Percentiles rank a stretch among this genome's conserved stretches.
Conservation (phyloP, 1,140 invertebrate species). For the Formica selysi region DNA sequence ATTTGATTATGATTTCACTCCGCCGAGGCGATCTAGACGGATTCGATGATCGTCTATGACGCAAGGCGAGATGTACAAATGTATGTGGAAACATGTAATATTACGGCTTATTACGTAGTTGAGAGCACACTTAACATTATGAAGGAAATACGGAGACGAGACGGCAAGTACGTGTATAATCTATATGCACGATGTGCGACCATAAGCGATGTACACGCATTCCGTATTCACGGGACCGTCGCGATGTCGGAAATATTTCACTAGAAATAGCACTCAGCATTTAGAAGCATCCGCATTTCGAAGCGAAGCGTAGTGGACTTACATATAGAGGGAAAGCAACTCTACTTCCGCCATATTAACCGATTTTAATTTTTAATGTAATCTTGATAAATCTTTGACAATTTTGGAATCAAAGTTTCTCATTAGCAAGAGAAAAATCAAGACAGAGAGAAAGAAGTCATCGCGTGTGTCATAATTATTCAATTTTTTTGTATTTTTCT, state of each 20-base stretch:
- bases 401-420: background rate
- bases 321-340: background rate
- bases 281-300: conserved; percentile 43
- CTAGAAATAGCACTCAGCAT: conserved; percentile 22
- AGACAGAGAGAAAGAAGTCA: background rate
- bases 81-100: conserved; percentile 65
- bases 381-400: conserved; percentile 14
- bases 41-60: conserved; percentile 46
- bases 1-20: conserved; percentile 18
- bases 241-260: conserved; percentile 57
- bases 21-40: background rate
- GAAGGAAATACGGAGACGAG: conserved; percentile 69
- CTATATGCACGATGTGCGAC: conserved; percentile 32
- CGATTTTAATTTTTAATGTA: background rate
- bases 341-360: background rate
- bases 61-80: conserved; percentile 18
- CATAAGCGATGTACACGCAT: conserved; percentile 45
- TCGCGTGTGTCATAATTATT: background rate
- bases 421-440: background rate
- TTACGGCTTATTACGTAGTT: conserved; percentile 71
- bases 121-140: conserved; percentile 61
- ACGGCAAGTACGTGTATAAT: conserved; percentile 48
- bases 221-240: conserved; percentile 21
- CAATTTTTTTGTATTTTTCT: background rate
- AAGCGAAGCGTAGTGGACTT: conserved; percentile 15